These are phyloP conservation scores for Actenoides lindsayi DNA, from an alignment of 2,113 vertebrate genomes.

Conservation along the genomic window DNA sequence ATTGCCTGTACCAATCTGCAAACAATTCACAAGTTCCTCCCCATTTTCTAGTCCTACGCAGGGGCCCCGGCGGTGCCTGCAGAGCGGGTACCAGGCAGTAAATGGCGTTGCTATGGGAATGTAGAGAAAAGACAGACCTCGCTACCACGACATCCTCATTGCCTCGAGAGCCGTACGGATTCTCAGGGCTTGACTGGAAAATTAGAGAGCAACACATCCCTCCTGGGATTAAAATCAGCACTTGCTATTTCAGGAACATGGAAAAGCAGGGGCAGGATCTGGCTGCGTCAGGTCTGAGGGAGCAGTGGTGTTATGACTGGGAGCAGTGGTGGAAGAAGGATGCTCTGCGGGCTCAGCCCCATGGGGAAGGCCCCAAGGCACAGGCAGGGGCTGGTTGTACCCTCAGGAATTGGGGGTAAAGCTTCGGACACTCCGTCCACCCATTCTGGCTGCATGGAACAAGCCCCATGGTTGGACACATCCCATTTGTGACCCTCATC, in stretches of 20 bases:
- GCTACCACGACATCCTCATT: neutral
- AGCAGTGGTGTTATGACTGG: rapidly evolving
- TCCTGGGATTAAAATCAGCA: neutral
- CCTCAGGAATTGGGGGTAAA: rapidly evolving
- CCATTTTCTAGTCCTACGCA: rapidly evolving
- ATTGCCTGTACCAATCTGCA: neutral
- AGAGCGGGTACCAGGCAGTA: neutral
- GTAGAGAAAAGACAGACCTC: neutral
- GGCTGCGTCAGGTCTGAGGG: neutral
- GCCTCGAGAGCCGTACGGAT: neutral
- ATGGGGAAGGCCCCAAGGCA: neutral
- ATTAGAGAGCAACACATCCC: neutral
- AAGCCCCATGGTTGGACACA: rapidly evolving
- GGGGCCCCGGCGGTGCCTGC: neutral
- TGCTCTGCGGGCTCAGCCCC: neutral
- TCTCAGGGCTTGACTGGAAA: neutral
- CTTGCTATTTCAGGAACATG: neutral
- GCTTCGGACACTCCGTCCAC: neutral
- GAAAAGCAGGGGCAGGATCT: neutral
- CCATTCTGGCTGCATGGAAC: neutral
- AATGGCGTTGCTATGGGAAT: neutral
- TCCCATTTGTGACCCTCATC: neutral
- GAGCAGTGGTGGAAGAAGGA: neutral
- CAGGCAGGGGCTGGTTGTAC: neutral
- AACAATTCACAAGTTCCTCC: neutral